Base-by-base conservation (phyloP, 2,113 vertebrate genomes). In the Gnathochromis pfefferi region DNA sequence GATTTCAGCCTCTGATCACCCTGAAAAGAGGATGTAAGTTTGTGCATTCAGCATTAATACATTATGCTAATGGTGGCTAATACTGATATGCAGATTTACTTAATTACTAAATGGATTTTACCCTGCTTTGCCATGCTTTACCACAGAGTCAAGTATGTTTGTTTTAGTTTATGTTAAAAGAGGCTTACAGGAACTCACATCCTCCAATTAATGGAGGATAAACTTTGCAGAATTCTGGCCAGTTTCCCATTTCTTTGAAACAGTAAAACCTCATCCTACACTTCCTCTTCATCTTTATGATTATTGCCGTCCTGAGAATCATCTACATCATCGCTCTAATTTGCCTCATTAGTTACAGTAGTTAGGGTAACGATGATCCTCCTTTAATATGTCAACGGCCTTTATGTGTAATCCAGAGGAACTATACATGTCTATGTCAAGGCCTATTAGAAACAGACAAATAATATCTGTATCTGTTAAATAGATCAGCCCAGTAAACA, bases 61-160 rank as follows among this genome's bases (percentile, higher is more conserved):
- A 90, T 92, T 94, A 92, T 93, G 92, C 92, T 96, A 96, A 96
- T 96, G 78, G 93, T 87, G 88, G 88, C 90, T 96, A 96, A 96
- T 96, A 88, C 89, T 91, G 95, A 95, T 95, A 95, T 96, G 96
- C 94, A 96, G 95, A 96, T 96, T 96, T 95, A 91, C 90, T 93
- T 95, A 95, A 96, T 96, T 94, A 96, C 90, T 89, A 95, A 95
- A 89, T 93, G 92, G 93, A 91, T 96, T 95, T 95, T 92, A 90
- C 89, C 93, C 92, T 23, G 55, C 89, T 93, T 92, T 88, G 88
- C 91, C 60, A 87, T 91, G 90, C 87, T 92, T 91, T 90, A 90
- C 90, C 89, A 84, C 87, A 91, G 87, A 94, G 92, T 95, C 91
- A 93, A 95, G 92, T 94, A 70, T 94, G 91, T 96, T 96, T 94